Percentiles rank a stretch among this genome's conserved stretches.
phyloP scores from a whole-genome alignment of 1,140 invertebrate species.

The Nylanderia fulva region DNA sequence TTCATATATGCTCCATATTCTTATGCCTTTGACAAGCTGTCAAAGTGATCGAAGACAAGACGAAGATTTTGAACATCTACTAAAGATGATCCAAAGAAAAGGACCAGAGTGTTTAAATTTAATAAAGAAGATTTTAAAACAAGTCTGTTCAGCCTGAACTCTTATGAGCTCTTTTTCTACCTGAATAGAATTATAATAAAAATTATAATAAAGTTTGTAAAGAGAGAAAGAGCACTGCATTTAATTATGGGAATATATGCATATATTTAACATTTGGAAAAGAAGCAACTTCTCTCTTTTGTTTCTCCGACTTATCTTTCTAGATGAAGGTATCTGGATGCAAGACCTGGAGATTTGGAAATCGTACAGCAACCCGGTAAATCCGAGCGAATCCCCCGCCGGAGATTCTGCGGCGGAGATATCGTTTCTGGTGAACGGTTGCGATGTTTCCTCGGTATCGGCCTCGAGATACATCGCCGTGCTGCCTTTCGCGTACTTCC shows the following conservation, averaged over 20 bases:
- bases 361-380: conserved; percentile 64
- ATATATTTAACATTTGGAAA: neutral
- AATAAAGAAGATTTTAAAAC: too few relatives aligned
- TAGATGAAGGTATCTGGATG: conserved; percentile 83
- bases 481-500: conserved; percentile 91
- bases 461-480: conserved; percentile 90
- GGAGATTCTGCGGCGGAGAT: conserved; percentile 79
- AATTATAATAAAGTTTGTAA: neutral
- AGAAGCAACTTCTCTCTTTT: neutral
- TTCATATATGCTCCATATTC: too few relatives aligned
- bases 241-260: neutral
- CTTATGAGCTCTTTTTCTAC: too few relatives aligned
- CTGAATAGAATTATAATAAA: neutral
- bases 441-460: conserved; percentile 81
- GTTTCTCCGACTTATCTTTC: conserved; percentile 20
- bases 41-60: too few relatives aligned
- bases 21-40: too few relatives aligned
- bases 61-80: too few relatives aligned
- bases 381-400: conserved; percentile 63
- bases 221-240: too few relatives aligned
- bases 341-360: conserved; percentile 80
- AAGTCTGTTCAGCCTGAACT: too few relatives aligned
- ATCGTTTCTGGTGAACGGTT: conserved; percentile 83
- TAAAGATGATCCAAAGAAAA: too few relatives aligned
- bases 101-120: too few relatives aligned